These are phyloP conservation scores for Cyaniris semiargus DNA, from an alignment of 2,888 invertebrate genomes.

Conservation along the genomic window DNA sequence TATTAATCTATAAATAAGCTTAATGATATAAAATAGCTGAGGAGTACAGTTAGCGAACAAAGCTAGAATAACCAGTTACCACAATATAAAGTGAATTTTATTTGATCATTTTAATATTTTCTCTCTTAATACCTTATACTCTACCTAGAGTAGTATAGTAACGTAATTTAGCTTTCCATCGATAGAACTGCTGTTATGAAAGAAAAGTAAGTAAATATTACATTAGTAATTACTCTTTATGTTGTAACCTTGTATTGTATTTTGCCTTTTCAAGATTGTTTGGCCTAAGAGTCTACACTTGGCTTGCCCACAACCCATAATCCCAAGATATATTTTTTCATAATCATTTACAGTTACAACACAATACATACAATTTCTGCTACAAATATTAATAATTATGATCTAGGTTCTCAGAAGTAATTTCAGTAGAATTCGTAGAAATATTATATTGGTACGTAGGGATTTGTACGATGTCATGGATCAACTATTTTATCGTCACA, in stretches of 20 bases:
- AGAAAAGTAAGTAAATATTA: background rate
- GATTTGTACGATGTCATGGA: slow-evolving; percentile 17
- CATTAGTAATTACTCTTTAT: background rate
- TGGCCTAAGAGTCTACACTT: background rate
- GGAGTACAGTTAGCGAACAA: slow-evolving; percentile 25
- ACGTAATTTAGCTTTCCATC: background rate
- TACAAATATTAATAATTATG: background rate
- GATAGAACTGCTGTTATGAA: background rate
- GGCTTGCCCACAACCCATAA: background rate
- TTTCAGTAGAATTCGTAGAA: background rate
- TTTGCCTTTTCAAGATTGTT: background rate
- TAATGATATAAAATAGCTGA: slow-evolving; percentile 20
- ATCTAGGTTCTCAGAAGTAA: background rate
- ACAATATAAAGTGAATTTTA: slow-evolving; percentile 23
- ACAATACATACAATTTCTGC: no score
- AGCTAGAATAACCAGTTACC: slow-evolving; percentile 20
- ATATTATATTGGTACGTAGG: background rate
- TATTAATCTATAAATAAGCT: slow-evolving; percentile 19
- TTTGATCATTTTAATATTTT: background rate
- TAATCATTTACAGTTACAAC: background rate
- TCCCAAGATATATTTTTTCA: background rate
- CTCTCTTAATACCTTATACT: background rate
- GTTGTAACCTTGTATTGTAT: background rate
- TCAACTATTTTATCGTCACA: slow-evolving; percentile 2
- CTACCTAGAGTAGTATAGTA: background rate